These are phyloP conservation scores for Bucorvus abyssinicus DNA, from an alignment of 2,797 vertebrate species.

Conservation along the genomic window DNA sequence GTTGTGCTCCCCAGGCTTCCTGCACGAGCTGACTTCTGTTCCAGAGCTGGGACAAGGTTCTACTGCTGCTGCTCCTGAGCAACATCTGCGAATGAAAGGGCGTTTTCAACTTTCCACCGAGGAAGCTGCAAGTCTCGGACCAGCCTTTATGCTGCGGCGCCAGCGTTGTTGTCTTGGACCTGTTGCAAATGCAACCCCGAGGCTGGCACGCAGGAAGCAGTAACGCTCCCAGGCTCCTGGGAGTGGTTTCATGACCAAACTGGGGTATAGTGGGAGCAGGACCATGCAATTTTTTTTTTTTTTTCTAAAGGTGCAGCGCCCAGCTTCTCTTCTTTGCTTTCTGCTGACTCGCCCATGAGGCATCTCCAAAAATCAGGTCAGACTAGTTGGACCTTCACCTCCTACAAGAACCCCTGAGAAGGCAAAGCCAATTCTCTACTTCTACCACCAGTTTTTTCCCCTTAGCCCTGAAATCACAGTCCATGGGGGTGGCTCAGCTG, in stretches of 20 bases:
- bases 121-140: neutral
- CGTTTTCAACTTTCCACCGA: neutral
- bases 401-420: neutral
- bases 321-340: neutral
- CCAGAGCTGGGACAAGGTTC: neutral
- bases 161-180: neutral
- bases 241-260: neutral
- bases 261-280: neutral
- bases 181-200: neutral
- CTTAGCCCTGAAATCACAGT: neutral
- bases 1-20: neutral
- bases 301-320: neutral
- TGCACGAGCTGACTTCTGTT: neutral
- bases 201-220: neutral
- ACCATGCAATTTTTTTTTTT: neutral
- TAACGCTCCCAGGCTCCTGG: rapidly evolving
- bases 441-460: neutral
- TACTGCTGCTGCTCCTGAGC: neutral
- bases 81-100: neutral
- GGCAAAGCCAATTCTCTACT: neutral
- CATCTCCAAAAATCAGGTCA: neutral
- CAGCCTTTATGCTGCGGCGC: rapidly evolving
- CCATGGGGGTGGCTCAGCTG: neutral
- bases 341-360: neutral
- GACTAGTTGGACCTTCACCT: neutral